These are phyloP conservation scores for Centropyge bicolor DNA, from an alignment of 2,797 vertebrate genomes.

Conservation along the genomic window DNA sequence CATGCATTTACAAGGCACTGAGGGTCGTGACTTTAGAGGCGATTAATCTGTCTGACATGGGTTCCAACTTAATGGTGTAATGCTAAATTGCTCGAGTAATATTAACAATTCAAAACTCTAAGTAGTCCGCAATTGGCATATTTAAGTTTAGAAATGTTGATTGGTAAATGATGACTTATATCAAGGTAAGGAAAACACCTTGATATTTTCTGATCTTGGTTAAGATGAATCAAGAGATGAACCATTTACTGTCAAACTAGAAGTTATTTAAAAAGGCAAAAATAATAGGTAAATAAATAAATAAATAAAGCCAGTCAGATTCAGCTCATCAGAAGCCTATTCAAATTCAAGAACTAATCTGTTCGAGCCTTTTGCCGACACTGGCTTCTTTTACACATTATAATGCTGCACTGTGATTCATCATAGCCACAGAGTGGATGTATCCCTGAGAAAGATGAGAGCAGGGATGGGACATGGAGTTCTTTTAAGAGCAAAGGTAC, in stretches of 20 bases:
- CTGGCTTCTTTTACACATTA: not conserved
- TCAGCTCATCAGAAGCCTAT: not conserved
- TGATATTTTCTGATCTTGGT: not conserved
- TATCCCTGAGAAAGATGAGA: not conserved
- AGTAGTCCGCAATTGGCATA: not conserved
- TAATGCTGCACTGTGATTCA: not conserved
- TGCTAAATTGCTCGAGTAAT: not conserved
- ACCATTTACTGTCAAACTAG: not conserved
- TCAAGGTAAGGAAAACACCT: not conserved
- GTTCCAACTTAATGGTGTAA: not conserved
- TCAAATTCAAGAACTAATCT: constrained; percentile 11
- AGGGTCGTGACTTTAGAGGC: not conserved
- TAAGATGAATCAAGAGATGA: not conserved
- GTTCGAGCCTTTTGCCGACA: not conserved
- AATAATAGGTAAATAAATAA: too few relatives aligned
- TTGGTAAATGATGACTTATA: not conserved
- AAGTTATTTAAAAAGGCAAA: not conserved
- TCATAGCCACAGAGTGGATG: not conserved
- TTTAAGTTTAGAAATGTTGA: not conserved
- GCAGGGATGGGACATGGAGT: not conserved
- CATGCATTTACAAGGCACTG: not conserved
- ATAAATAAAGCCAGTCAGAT: not conserved
- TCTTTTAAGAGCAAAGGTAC: not conserved
- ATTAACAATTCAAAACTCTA: not conserved
- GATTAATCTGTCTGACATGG: not conserved